These are phyloP conservation scores for Apaloderma vittatum DNA, from an alignment of 2,113 vertebrate species.

Conservation along the genomic window DNA sequence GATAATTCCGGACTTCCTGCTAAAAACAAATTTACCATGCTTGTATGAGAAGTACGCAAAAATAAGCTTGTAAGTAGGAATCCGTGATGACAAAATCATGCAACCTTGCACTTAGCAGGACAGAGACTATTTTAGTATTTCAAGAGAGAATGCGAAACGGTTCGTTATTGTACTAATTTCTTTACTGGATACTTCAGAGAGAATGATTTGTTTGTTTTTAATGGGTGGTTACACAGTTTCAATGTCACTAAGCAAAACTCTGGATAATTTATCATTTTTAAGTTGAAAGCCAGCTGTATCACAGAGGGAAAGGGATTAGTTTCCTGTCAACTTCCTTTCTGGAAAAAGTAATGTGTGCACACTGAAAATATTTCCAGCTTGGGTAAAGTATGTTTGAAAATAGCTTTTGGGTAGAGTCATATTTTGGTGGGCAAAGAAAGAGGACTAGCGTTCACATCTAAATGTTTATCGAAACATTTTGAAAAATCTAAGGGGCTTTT, in stretches of 20 bases:
- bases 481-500: background rate
- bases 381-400: constrained; percentile 57
- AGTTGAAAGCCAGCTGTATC: constrained; percentile 58
- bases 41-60: background rate
- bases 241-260: background rate
- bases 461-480: constrained; percentile 12
- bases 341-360: constrained; percentile 39
- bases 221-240: background rate
- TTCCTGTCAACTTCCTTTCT: constrained; percentile 69
- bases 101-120: background rate
- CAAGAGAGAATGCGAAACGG: background rate
- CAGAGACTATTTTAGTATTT: background rate
- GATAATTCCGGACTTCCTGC: background rate
- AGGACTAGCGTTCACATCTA: constrained; percentile 42
- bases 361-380: constrained; percentile 46
- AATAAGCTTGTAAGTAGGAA: background rate
- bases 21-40: background rate
- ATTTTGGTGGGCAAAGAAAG: constrained; percentile 44
- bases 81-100: background rate
- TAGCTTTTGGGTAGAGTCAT: constrained; percentile 11
- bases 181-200: background rate
- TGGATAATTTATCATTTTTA: background rate
- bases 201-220: background rate
- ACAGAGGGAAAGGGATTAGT: constrained; percentile 28
- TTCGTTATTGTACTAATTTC: background rate